Evolutionary conservation across 1,140 invertebrate genomes (phyloP).

Genomic region (Sitobion miscanthi): DNA sequence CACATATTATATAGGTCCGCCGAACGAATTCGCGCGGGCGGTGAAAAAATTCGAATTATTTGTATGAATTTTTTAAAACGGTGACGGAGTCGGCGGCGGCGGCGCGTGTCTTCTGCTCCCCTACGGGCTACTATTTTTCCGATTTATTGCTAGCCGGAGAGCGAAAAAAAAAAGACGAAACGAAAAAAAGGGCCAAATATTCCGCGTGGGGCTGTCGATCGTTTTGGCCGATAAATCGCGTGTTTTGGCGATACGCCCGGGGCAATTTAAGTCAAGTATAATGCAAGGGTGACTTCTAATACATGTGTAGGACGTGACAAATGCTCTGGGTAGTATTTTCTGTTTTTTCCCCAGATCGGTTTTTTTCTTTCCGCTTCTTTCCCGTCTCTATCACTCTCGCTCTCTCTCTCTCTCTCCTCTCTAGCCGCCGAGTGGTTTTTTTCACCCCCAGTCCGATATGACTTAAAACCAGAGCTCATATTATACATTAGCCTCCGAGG

Average conservation of each 20-base stretch:
- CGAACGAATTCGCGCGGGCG: neutral
- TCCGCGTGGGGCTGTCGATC: constrained; percentile 55
- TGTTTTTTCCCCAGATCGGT: constrained; percentile 36
- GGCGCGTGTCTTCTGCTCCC: constrained; percentile 31
- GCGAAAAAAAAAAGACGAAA: neutral
- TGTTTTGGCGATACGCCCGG: constrained; percentile 56
- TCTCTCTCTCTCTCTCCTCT: too few species aligned
- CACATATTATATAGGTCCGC: neutral
- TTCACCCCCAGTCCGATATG: neutral
- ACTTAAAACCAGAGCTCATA: constrained; percentile 54
- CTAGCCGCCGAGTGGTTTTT: neutral
- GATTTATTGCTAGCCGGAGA: constrained; percentile 48
- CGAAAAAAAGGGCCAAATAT: constrained; percentile 46
- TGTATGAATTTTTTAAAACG: constrained; percentile 52
- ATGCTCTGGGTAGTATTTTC: constrained; percentile 51
- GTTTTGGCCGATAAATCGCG: constrained; percentile 56
- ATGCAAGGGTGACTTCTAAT: constrained; percentile 56
- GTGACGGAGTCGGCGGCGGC: neutral
- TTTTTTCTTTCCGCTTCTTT: neutral
- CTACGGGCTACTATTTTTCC: constrained; percentile 34
- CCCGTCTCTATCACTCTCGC: too few species aligned
- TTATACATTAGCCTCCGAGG: constrained; percentile 52
- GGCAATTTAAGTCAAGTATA: constrained; percentile 56
- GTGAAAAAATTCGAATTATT: constrained; percentile 49
- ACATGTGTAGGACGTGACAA: constrained; percentile 57